Base-by-base conservation (phyloP, 1,140 invertebrate genomes). In the Stegodyphus dumicola region DNA sequence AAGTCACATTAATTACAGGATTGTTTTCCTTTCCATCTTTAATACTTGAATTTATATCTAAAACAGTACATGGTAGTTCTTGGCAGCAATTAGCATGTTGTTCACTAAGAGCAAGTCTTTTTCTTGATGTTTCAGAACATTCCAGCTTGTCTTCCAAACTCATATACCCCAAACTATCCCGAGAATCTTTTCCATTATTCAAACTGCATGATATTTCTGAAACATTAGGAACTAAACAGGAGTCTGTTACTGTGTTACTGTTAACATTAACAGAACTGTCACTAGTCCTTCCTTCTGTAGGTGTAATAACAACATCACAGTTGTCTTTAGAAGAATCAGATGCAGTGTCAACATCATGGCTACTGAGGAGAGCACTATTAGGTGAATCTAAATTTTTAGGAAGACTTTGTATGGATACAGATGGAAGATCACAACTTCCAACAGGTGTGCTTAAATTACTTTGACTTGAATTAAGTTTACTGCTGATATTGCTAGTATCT, bases 81-180 rank as follows among this genome's bases (percentile, higher is more conserved):
- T 33, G 49, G 64, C 70, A 83, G 51, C 80, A 83, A 54, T 76
- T 85, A 5, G 73, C 5, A 7, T 74, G 73, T 4, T 70, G 66
- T 52, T 85, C 81, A 5, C 51, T 49, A 15, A 76, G 64, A 60
- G 15, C 81, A 13, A 52, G 53, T 15, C 73, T 53, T 52, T 70
- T 69, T 56, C 51, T 54, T 11, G 56, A 33, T 11, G 18, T 51
- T 17, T 53, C 64, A 33, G n/a, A 60, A 17, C 54, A 54, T 48
- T 75, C 53, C 3, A 33, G 33, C 53, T 74, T 83, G 49, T 87
- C 81, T 17, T 87, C 67, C 15, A 80, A 52, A 54, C 83, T 87
- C 15, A 60, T 54, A 18, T 87, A 87, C 17, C 86, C 86, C 7
- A 87, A 18, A 73, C 86, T 87, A 60, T 77, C 71, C 18, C 88